Evolutionary conservation across 2,797 vertebrate species (phyloP), one percentile per base, ranked within the genome.

Genomic region (Chrysocyon brachyurus): DNA sequence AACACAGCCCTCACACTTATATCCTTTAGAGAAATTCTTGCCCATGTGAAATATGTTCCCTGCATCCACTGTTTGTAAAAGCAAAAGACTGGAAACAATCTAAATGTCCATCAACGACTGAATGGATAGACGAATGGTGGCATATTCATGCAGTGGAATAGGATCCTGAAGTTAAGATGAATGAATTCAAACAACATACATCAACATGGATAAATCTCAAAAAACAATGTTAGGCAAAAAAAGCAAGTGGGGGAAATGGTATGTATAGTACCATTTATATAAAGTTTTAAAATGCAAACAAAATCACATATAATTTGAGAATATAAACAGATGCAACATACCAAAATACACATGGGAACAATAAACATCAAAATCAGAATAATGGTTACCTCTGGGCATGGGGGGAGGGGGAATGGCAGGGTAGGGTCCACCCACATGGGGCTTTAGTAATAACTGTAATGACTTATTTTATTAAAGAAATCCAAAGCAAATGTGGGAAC

Each of bases 271-370:
- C 12, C n/a, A 94, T 90, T 97, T 95, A 87, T 24, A 85, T 54
- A 94, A 96, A 91, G 87, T 88, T 88, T 90, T 70, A 96, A 89
- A 78, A 79, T 79, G 64, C 57, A 97, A 93, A 89, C 83, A 96
- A 83, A 97, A 49, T 64, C 78, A 94, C 1, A 7, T 56, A 84
- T 89, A 15, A 54, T 88, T 95, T 96, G 79, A 64, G 63, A 90
- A 75, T 94, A 83, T 33, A 88, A n/a, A 90, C 31, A 94, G 59
- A 40, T 33, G n/a, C 57, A 83, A 94, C 52, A 90, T 88, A 91
- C 87, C 54, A 83, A 97, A 97, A 87, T 78, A 68, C 92, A 96
- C 64, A 94, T 22, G 66, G 83, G 54, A 87, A 88, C 33, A n/a
- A 94, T 86, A 31, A 92, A 93, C 91, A 72, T 83, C 24, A 91